Evolutionary conservation across 2,113 vertebrate genomes (phyloP).

Genomic region (Gambusia holbrooki): DNA sequence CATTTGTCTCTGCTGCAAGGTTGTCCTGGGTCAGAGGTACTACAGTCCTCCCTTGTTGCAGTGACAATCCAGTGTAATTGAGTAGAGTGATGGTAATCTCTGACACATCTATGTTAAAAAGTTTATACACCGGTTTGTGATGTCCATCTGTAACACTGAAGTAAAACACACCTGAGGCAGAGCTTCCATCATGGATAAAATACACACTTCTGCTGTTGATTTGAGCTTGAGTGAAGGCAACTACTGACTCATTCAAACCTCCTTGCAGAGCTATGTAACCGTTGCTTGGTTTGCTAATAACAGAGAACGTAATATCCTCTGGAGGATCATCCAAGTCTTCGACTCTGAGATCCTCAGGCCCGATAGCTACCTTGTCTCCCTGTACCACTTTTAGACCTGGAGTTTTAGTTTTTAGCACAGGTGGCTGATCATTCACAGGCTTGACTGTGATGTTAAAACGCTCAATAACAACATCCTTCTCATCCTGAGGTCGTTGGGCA

Average conservation of each 20-base stretch:
- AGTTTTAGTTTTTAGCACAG: constrained; percentile 87
- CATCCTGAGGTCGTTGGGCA: constrained; percentile 74
- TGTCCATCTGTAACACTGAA: constrained; percentile 90
- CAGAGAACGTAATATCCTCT: constrained; percentile 83
- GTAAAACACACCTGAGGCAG: constrained; percentile 87
- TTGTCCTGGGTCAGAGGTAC: constrained; percentile 79
- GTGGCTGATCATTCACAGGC: constrained; percentile 88
- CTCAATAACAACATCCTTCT: constrained; percentile 82
- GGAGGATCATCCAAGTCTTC: constrained; percentile 87
- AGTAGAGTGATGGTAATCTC: constrained; percentile 81
- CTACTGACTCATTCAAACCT: constrained; percentile 74
- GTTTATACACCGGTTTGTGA: constrained; percentile 88
- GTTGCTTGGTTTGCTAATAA: constrained; percentile 86
- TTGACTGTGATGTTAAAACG: constrained; percentile 85
- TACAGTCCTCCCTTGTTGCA: constrained; percentile 84
- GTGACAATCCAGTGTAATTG: constrained; percentile 79
- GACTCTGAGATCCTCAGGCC: constrained; percentile 83
- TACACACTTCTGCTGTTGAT: constrained; percentile 81
- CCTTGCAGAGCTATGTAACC: constrained; percentile 83
- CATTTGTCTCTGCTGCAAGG: constrained; percentile 85
- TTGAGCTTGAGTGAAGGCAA: constrained; percentile 87
- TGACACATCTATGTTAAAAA: constrained; percentile 87
- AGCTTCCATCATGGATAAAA: constrained; percentile 89
- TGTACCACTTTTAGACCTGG: constrained; percentile 84
- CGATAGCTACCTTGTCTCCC: constrained; percentile 78